These are phyloP conservation scores for Trichosurus vulpecula DNA, from an alignment of 2,797 vertebrate species.

Conservation along the genomic window DNA sequence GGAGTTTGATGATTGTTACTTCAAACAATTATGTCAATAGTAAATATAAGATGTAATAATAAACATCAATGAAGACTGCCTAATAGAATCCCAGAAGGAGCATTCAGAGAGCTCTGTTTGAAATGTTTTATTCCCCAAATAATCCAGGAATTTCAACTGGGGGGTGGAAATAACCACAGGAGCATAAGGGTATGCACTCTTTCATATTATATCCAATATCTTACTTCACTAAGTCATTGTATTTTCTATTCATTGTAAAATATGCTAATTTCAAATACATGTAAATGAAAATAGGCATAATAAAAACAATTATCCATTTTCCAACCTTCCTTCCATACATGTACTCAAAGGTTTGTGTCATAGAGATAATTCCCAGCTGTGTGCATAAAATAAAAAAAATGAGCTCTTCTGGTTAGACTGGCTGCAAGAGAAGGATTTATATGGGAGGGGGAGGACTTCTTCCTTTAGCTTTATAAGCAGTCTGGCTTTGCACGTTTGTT, in stretches of 20 bases:
- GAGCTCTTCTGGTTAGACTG: constrained; percentile 50
- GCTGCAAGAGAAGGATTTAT: constrained; percentile 56
- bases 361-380: constrained; percentile 48
- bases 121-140: not conserved
- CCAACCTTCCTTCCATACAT: not conserved
- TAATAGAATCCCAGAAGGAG: constrained; percentile 2
- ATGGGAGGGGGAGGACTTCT: constrained; percentile 52
- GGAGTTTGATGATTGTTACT: constrained; percentile 15
- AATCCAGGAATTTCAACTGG: not conserved
- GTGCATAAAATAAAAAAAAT: constrained; percentile 23
- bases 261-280: constrained; percentile 42
- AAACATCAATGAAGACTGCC: not conserved
- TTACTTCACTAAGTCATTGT: constrained; percentile 11
- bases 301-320: constrained; percentile 40
- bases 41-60: not conserved
- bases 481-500: constrained; percentile 27
- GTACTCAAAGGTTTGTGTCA: not conserved
- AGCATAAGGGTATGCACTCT: not conserved
- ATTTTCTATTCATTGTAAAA: constrained; percentile 30
- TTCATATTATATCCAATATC: constrained; percentile 13
- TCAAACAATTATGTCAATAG: constrained; percentile 5
- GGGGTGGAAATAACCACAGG: constrained; percentile 3
- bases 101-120: constrained; percentile 24
- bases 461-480: constrained; percentile 49
- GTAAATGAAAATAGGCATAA: not conserved